phyloP scores from a whole-genome alignment of 2,888 invertebrate genomes.

The Mantis religiosa region DNA sequence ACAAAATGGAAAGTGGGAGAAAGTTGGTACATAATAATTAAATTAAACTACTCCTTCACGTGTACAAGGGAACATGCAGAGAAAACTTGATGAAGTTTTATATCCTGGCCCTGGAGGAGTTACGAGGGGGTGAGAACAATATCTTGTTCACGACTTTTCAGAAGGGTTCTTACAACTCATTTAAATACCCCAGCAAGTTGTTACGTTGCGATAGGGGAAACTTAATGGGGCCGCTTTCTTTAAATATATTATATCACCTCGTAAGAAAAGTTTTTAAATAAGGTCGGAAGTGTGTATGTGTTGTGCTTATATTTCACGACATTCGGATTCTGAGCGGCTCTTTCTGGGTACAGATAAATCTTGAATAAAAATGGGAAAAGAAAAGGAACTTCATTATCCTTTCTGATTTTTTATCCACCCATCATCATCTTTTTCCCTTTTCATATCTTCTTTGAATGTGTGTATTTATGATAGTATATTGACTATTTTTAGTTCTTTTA shows the following conservation, averaged over 20 bases:
- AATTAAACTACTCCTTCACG: not conserved
- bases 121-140: not conserved
- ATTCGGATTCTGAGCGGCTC: not conserved
- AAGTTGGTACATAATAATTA: not conserved
- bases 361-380: too few relatives aligned
- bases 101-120: not conserved
- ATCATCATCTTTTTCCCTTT: too few relatives aligned
- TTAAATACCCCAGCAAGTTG: not conserved
- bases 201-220: not conserved
- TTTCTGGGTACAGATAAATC: too few relatives aligned
- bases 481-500: too few relatives aligned
- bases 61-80: not conserved
- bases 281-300: not conserved
- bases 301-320: not conserved
- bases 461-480: too few relatives aligned
- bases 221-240: not conserved
- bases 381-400: too few relatives aligned
- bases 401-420: too few relatives aligned
- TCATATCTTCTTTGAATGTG: too few relatives aligned
- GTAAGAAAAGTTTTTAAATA: not conserved
- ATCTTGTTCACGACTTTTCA: not conserved
- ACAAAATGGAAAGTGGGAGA: not conserved
- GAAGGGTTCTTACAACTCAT: not conserved
- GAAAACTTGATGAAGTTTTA: not conserved
- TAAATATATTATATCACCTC: not conserved